Conservation (phyloP, 2,113 vertebrate genomes). For the Okapia johnstoni region DNA sequence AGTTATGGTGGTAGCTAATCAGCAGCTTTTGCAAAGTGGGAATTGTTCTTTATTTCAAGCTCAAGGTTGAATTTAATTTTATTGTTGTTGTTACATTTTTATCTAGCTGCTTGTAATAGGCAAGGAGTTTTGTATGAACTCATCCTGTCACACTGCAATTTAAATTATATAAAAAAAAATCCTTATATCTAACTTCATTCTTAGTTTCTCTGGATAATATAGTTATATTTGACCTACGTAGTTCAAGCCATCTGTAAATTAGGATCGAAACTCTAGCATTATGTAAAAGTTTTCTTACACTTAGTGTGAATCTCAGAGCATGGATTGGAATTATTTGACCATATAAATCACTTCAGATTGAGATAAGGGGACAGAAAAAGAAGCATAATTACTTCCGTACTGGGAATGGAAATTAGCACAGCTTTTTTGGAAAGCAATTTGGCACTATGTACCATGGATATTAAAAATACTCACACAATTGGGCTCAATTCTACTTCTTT, state of each 20-base stretch:
- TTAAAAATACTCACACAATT: conserved; percentile 39
- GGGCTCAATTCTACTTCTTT: conserved; percentile 17
- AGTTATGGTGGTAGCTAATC: neutral
- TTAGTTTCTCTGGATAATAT: neutral
- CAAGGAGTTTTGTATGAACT: neutral
- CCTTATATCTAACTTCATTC: neutral
- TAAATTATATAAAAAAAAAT: neutral
- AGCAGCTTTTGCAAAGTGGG: neutral
- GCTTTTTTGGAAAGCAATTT: conserved; percentile 40
- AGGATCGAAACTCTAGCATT: neutral
- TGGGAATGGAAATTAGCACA: conserved; percentile 28
- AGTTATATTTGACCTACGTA: neutral
- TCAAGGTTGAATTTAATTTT: neutral
- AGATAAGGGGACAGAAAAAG: neutral
- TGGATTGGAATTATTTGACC: neutral
- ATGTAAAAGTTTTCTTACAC: neutral
- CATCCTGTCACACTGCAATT: neutral
- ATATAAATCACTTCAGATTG: neutral
- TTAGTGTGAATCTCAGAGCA: neutral
- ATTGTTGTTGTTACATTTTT: neutral
- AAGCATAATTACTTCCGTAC: neutral
- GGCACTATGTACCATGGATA: neutral
- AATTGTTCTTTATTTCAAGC: neutral
- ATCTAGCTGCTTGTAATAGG: neutral
- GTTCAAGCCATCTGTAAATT: neutral